Percentiles rank a stretch among this genome's conserved stretches.
phyloP scores from a whole-genome alignment of 2,113 vertebrate genomes.

The Erythrocercus mccallii region DNA sequence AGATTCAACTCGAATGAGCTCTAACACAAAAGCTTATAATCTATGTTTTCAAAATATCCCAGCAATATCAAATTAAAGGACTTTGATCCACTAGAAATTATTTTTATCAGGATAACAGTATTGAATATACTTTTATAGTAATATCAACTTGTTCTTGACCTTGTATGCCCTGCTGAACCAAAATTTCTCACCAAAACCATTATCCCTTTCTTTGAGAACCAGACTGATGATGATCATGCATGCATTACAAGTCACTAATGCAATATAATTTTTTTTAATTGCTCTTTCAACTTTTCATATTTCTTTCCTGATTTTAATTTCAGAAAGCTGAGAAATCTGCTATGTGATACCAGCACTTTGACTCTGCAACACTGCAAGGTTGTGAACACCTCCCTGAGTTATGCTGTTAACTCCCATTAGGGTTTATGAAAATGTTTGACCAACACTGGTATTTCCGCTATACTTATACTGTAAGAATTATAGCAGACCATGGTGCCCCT shows the following conservation, averaged over 20 bases:
- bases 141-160: not conserved
- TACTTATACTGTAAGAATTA: not conserved
- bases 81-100: not conserved
- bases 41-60: not conserved
- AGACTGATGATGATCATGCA: not conserved
- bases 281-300: not conserved
- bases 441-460: not conserved
- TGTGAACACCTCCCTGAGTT: not conserved
- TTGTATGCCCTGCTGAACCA: not conserved
- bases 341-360: not conserved
- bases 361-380: not conserved
- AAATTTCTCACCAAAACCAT: not conserved
- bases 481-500: not conserved
- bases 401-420: not conserved
- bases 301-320: not conserved
- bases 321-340: not conserved
- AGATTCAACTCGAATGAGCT: not conserved
- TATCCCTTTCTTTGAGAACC: not conserved
- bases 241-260: not conserved
- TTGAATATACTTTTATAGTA: not conserved
- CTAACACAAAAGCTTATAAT: not conserved
- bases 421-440: not conserved
- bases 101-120: not conserved
- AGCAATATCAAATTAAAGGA: not conserved
- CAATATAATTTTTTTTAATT: not conserved